Evolutionary conservation across 2,797 vertebrate species (phyloP), one percentile per base, ranked within the genome.

Genomic region (Nasua narica): DNA sequence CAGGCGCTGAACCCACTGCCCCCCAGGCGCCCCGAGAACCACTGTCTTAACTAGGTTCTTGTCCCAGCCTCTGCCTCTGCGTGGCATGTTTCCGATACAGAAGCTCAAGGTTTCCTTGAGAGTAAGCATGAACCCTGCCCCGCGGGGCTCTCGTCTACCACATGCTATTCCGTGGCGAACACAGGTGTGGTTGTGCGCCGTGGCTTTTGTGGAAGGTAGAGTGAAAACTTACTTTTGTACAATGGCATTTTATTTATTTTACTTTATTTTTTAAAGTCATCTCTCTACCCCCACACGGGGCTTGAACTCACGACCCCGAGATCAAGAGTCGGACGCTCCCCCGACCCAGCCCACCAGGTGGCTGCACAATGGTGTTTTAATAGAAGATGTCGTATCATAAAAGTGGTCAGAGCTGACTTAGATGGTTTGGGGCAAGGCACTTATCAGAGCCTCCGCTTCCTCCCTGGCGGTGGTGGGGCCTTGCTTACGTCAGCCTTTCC

Each of bases 101-200:
- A 54, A 25, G 27, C 29, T 35, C 56, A 40, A 3, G 15, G 54
- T 6, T 67, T 11, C 43, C 77, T 40, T 11, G 10, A 19, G 82
- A 56, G 4, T 1, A 11, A 52, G 8, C 11, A 5, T 12, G 25
- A 35, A 0, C 7, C 0, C 11, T 10, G 3, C 14, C 0, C 56
- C 2, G 7, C 3, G 7, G 0, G 4, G 32, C 78, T 40, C 10
- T 9, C 23, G 2, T 29, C 18, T 19, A 4, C 29, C 0, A 0
- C 0, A 7, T 65, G n/a, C 85, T 40, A 0, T 32, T n/a, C 14
- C 4, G 7, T 2, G 18, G 67, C 35, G 27, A 0, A 5, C 23
- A 3, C 27, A 15, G n/a, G 15, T 4, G 11, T 2, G 0, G 0
- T 13, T 35, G 18, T 9, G 0, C 7, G 11, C 43, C 0, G 7